phyloP scores from a whole-genome alignment of 2,113 vertebrate genomes.

The Circaetus gallicus region DNA sequence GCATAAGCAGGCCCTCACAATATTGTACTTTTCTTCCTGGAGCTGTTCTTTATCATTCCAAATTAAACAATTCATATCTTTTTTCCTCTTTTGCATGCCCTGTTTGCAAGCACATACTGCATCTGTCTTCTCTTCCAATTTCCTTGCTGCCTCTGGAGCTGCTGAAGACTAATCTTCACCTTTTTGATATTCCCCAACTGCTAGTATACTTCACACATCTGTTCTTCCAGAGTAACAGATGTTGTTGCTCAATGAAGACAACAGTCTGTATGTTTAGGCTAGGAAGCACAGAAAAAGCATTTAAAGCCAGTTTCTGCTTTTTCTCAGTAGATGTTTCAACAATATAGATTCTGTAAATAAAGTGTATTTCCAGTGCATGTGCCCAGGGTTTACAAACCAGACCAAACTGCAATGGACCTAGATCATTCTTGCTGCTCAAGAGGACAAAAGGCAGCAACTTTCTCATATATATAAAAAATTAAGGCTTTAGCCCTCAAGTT shows the following conservation, averaged over 20 bases:
- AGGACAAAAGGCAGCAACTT: background rate
- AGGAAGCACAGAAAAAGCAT: background rate
- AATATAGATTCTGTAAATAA: background rate
- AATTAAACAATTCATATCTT: background rate
- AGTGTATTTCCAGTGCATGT: background rate
- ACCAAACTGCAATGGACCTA: background rate
- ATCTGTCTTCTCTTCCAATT: background rate
- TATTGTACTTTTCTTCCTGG: background rate
- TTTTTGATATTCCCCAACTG: background rate
- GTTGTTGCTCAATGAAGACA: background rate
- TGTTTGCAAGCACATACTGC: background rate
- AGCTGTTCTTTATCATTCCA: background rate
- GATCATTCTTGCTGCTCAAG: background rate
- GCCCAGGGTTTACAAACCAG: background rate
- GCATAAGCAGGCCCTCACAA: background rate
- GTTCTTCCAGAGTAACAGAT: constrained; percentile 10
- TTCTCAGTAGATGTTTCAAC: background rate
- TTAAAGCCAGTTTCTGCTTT: constrained; percentile 13
- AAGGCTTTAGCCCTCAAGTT: background rate
- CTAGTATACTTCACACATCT: background rate
- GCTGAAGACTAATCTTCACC: background rate
- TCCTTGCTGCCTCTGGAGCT: background rate
- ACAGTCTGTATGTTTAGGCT: constrained; percentile 5
- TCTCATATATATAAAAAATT: background rate
- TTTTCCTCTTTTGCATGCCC: rapidly evolving